Base-by-base conservation (phyloP, 2,888 invertebrate species). In the Alcis repandata region DNA sequence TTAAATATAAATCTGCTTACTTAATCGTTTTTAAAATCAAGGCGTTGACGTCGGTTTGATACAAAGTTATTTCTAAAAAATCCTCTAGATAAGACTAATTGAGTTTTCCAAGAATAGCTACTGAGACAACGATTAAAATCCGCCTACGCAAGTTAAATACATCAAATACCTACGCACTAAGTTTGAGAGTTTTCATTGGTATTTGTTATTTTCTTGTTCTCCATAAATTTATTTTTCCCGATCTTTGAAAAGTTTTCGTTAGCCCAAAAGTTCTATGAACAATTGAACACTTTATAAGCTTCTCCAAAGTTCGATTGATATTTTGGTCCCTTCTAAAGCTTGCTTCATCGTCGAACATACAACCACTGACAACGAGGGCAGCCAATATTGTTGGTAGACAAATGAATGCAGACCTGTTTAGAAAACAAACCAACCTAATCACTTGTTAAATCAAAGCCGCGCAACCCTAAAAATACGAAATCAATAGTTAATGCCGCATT, bases 401-500 rank as follows among this genome's bases (percentile, higher is more conserved):
- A n/a, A n/a, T n/a, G n/a, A n/a, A n/a, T n/a, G n/a, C n/a, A n/a
- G n/a, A n/a, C n/a, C n/a, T n/a, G n/a, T 9, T 36, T 36, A 8
- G 11, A 8, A 11, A 1, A 36, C 8, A 36, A 7, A 36, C 8
- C 36, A 7, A 36, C 36, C 1, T 11, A 36, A 7, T 36, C 9
- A 36, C 36, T 36, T 36, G 13, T 7, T 40, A n/a, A 40, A 40
- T 40, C 40, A 15, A n/a, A 40, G 40, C 15, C 40, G 15, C 20
- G 8, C 41, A 9, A 45, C 11, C 20, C 45, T 13, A 45, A 32
- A 32, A n/a, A 10, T 27, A 2, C 15, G 6, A 15, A 10, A 22
- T 46, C n/a, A 46, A 32, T 48, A 48, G 32, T 48, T 27, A 48
- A 48, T 27, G n/a, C 40, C 9, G 40, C n/a, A 15, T 40, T n/a